These are phyloP conservation scores for Pseudomyrmex cubaensis DNA, from an alignment of 1,140 invertebrate genomes.

Conservation along the genomic window DNA sequence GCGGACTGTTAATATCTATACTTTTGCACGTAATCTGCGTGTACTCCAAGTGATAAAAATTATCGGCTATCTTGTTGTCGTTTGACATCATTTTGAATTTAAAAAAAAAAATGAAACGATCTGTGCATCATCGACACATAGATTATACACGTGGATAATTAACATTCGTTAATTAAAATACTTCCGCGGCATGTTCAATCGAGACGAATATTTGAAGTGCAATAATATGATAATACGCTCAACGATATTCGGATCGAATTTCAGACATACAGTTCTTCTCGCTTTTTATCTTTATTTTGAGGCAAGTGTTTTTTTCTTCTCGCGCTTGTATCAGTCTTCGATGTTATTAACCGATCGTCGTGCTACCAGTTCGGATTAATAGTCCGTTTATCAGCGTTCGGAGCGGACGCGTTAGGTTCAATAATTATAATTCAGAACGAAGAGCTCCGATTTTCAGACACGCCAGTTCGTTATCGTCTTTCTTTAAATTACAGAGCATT, in stretches of 20 bases:
- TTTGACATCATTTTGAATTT: not conserved
- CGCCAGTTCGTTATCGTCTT: not conserved
- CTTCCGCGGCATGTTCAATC: not conserved
- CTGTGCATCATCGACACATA: not conserved
- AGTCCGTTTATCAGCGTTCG: conserved; percentile 16
- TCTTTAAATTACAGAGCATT: conserved; percentile 2
- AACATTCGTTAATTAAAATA: conserved; percentile 3
- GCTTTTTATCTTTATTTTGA: conserved; percentile 14
- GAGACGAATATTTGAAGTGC: not conserved
- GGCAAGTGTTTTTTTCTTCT: not conserved
- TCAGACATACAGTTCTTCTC: conserved; percentile 1
- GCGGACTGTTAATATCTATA: not conserved
- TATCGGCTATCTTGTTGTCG: not conserved
- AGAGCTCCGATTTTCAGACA: conserved; percentile 6
- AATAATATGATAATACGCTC: conserved; percentile 3
- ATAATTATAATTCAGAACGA: conserved; percentile 47
- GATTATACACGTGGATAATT: not conserved
- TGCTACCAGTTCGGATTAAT: conserved; percentile 34
- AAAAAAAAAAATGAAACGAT: too few species aligned
- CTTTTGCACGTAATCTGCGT: conserved; percentile 6
- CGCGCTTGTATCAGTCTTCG: not conserved
- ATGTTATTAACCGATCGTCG: conserved; percentile 28
- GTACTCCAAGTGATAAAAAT: conserved; percentile 9
- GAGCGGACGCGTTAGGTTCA: not conserved
- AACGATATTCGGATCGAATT: conserved; percentile 6